Percentiles rank a stretch among this genome's conserved stretches.
Conservation (phyloP, 2,888 invertebrate species). For the Meteorus cinctellus region DNA sequence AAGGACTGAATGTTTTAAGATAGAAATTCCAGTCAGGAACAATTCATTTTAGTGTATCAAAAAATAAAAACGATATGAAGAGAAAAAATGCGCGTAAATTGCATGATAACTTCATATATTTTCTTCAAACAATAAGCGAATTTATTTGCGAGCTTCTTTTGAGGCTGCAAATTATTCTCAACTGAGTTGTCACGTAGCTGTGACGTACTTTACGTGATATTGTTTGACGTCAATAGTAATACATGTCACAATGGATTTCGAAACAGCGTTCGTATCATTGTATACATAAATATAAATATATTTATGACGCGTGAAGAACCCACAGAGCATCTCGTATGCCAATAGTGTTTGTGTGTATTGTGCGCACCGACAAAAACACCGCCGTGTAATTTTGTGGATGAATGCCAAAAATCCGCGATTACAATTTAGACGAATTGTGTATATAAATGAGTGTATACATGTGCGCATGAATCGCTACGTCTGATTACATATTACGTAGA, state of each 20-base stretch:
- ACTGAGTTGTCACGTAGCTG: background rate
- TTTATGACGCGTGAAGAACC: background rate
- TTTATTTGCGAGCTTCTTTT: background rate
- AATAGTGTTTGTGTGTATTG: background rate
- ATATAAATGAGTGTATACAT: too few relatives aligned
- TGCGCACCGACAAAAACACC: background rate
- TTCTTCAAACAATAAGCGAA: background rate
- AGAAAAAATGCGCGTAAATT: background rate
- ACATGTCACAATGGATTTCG: background rate
- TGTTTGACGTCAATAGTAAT: constrained; percentile 10
- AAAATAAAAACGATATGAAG: background rate
- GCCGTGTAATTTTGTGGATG: background rate
- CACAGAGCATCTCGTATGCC: background rate
- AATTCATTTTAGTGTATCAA: too few relatives aligned
- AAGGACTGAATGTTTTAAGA: too few relatives aligned
- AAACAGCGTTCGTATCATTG: background rate
- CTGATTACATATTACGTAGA: background rate
- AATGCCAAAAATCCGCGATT: background rate
- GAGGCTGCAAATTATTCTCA: background rate
- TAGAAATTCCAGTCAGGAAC: too few relatives aligned
- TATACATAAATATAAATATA: constrained; percentile 2
- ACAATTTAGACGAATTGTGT: background rate
- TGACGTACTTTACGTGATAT: background rate
- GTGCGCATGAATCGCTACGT: too few relatives aligned
- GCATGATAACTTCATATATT: background rate